Percentiles rank a stretch among this genome's conserved stretches.
phyloP scores from a whole-genome alignment of 2,113 vertebrate species.

The Haemorhous mexicanus region DNA sequence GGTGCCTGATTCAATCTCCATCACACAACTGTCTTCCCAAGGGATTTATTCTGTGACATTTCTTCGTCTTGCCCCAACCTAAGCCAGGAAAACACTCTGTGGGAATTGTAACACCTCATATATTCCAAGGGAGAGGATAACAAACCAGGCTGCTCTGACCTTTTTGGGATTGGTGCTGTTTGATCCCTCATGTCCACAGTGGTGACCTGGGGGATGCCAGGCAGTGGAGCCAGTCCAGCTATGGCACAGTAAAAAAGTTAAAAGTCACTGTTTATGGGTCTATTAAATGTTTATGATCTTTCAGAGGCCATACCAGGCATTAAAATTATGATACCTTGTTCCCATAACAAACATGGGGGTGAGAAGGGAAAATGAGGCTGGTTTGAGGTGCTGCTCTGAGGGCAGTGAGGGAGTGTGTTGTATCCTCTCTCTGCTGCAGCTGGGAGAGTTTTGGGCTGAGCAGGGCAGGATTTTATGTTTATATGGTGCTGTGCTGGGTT shows the following conservation, averaged over 20 bases:
- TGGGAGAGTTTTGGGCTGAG: background rate
- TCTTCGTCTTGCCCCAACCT: background rate
- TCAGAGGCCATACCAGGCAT: slow-evolving; percentile 33
- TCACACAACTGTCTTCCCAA: background rate
- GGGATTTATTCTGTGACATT: background rate
- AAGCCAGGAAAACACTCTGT: background rate
- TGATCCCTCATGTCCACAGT: slow-evolving; percentile 22
- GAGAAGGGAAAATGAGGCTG: background rate
- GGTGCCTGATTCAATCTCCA: background rate
- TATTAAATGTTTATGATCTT: slow-evolving; percentile 67
- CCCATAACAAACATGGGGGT: slow-evolving; percentile 54
- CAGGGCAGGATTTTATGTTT: background rate
- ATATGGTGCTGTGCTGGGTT: background rate
- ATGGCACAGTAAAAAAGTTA: slow-evolving; percentile 65
- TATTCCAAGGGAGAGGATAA: slow-evolving; percentile 34
- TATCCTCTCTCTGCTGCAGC: background rate
- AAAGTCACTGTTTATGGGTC: slow-evolving; percentile 64
- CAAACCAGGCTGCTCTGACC: slow-evolving; percentile 41
- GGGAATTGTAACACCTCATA: slow-evolving; percentile 13
- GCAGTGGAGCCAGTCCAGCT: slow-evolving; percentile 29
- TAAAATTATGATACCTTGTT: slow-evolving; percentile 49
- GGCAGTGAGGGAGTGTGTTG: background rate
- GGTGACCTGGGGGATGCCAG: slow-evolving; percentile 11
- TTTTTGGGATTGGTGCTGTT: slow-evolving; percentile 38
- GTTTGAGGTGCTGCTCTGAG: background rate